These are phyloP conservation scores for Oryctes rhinoceros DNA, from an alignment of 1,140 invertebrate genomes.

Conservation along the genomic window DNA sequence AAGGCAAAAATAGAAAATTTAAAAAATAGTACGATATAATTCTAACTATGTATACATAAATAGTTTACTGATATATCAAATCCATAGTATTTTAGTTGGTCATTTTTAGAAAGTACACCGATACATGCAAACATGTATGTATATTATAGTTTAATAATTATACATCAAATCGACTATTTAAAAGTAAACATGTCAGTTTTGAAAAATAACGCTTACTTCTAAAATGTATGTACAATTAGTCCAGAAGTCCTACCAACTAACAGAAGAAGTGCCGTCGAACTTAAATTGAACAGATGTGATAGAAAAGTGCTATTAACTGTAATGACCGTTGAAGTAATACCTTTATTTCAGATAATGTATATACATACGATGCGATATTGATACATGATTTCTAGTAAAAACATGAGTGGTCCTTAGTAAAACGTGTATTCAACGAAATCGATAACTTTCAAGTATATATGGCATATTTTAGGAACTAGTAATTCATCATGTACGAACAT, in stretches of 20 bases:
- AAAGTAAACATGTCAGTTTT: background rate
- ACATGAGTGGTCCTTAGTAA: background rate
- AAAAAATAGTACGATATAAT: background rate
- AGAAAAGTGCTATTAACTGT: too few relatives aligned
- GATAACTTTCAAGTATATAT: background rate
- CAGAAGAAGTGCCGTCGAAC: too few relatives aligned
- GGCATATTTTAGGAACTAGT: background rate
- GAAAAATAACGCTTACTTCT: background rate
- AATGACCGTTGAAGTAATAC: background rate
- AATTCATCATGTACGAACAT: background rate
- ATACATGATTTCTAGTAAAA: too few relatives aligned
- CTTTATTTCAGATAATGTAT: background rate
- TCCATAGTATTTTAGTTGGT: slow-evolving; percentile 30
- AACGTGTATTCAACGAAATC: background rate
- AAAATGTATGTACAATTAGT: too few relatives aligned
- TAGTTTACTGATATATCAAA: background rate
- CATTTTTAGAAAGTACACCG: slow-evolving; percentile 2
- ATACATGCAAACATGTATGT: slow-evolving; percentile 20
- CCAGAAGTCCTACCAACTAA: too few relatives aligned
- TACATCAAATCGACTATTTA: background rate
- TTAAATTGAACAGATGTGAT: too few relatives aligned
- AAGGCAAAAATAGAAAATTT: background rate
- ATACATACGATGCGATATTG: too few relatives aligned
- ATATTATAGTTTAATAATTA: background rate
- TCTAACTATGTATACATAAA: slow-evolving; percentile 15